Evolutionary conservation across 2,113 vertebrate genomes (phyloP).

Genomic region (Oreamnos americanus): DNA sequence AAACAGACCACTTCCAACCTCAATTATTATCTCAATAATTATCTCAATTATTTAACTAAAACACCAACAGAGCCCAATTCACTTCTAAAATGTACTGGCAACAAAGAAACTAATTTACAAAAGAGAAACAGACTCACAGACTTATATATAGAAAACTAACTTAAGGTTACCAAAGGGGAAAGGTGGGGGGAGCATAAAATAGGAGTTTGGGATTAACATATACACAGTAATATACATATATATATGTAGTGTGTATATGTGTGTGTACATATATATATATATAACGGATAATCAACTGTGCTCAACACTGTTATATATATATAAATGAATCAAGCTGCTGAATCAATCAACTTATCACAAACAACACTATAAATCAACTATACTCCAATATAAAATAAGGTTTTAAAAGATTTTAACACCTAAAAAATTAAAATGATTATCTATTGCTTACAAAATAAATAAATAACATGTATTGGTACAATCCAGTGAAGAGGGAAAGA

Average conservation of each 20-base stretch:
- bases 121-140: not conserved
- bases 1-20: constrained; percentile 36
- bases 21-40: too few species aligned
- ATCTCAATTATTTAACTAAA: constrained; percentile 43
- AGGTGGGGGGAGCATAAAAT: not conserved
- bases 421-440: not conserved
- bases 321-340: not conserved
- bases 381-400: not conserved
- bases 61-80: not conserved
- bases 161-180: not conserved
- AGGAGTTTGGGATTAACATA: not conserved
- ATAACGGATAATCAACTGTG: not conserved
- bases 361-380: not conserved
- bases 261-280: not conserved
- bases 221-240: not conserved
- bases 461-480: not conserved
- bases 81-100: not conserved
- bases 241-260: not conserved
- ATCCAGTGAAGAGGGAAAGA: not conserved
- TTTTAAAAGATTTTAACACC: not conserved
- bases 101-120: not conserved
- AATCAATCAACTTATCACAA: not conserved
- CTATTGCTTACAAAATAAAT: not conserved
- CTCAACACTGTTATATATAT: not conserved
- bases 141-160: not conserved